Evolutionary conservation across 2,797 vertebrate species (phyloP), one percentile per base, ranked within the genome.

Genomic region (Phrynocephalus vlangalii): DNA sequence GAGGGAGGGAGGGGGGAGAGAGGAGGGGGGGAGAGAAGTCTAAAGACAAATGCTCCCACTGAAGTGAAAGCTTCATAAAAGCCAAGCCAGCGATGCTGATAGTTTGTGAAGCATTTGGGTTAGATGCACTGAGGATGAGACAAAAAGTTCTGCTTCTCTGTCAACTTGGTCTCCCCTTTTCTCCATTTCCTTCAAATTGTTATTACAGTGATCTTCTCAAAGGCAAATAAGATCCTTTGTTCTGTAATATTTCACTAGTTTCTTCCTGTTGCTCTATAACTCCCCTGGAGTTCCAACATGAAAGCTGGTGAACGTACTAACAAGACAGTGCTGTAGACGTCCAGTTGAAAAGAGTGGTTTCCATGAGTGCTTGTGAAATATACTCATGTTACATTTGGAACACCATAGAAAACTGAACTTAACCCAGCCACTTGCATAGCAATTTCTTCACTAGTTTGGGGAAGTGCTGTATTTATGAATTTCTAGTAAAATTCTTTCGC

Each of bases 131-230:
- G 79, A 28, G 66, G 22, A 20, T 33, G 78, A 66, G 20, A 84
- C 52, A 56, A 84, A 18, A 26, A 84, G 3, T n/a, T 88, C 2
- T 13, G 30, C 60, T 52, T 30, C 6, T 79, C 77, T 88, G 68
- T 66, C 9, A 79, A 73, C 38, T 66, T 68, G 33, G 33, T n/a
- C 28, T 68, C 68, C 8, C n/a, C 44, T 28, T 70, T 10, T 71
- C 16, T 76, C 38, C 28, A 48, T 72, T 79, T 79, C 20, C 26
- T 24, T 70, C 68, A 79, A 70, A 79, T 84, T 72, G 75, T 88
- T 87, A 79, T 87, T 84, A 84, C 28, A 79, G 22, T 73, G 82
- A 88, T 52, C 70, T 72, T 66, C 78, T 80, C 5, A 44, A 66
- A 38, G 18, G 70, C 80, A 84, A 84, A 79, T 15, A 84, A 13